Conservation (phyloP, 2,113 vertebrate genomes). For the Dolichotis patagonum region DNA sequence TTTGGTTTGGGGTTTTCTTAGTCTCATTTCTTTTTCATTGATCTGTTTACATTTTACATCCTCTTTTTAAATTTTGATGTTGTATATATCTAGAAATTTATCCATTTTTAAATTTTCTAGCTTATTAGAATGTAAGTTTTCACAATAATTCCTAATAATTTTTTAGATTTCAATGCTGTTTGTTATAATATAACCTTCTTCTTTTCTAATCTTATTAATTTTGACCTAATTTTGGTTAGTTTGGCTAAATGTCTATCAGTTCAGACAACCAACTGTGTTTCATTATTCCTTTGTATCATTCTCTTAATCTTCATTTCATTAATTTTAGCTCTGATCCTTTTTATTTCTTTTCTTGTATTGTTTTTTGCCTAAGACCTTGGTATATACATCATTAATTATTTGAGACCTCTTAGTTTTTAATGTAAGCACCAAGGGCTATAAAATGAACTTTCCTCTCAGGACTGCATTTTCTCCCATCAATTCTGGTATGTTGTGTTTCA, state of each 20-base stretch:
- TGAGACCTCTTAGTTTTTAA: background rate
- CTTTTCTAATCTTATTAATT: background rate
- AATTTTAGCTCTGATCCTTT: background rate
- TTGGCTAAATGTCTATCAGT: background rate
- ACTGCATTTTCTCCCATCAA: background rate
- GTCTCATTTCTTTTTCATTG: background rate
- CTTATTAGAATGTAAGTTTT: background rate
- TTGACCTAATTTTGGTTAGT: background rate
- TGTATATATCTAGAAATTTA: background rate
- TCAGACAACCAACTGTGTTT: background rate
- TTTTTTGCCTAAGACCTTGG: background rate
- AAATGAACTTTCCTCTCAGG: background rate
- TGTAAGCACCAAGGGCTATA: background rate
- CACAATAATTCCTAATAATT: background rate
- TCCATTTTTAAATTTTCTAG: background rate
- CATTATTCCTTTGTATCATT: background rate
- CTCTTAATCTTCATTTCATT: background rate
- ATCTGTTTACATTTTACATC: background rate
- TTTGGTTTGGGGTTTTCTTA: too few relatives aligned
- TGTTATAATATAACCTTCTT: background rate
- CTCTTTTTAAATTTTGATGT: background rate
- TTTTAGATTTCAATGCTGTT: background rate
- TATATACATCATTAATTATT: background rate
- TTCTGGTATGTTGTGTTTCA: background rate
- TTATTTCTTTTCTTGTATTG: background rate